Conservation (phyloP, 2,888 invertebrate genomes). For the Laspeyria flexula region DNA sequence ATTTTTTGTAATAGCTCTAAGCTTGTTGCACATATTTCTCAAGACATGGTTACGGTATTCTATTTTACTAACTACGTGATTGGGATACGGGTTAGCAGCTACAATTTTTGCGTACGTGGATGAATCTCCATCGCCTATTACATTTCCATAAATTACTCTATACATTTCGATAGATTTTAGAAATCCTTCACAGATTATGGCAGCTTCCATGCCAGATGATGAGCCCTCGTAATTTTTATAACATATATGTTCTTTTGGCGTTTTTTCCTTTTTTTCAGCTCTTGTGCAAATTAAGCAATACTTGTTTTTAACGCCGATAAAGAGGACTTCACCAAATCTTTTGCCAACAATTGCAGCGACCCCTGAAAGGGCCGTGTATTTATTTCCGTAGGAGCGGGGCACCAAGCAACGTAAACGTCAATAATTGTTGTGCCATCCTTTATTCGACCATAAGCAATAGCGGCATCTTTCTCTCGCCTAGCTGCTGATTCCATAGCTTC, state of each 20-base stretch:
- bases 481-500: neutral
- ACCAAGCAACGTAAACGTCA: neutral
- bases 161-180: constrained; percentile 41
- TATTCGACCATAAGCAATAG: neutral
- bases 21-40: constrained; percentile 31
- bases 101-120: constrained; percentile 42
- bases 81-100: constrained; percentile 23
- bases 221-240: constrained; percentile 53
- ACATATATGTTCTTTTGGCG: constrained; percentile 40
- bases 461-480: neutral
- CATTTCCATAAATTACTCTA: constrained; percentile 26
- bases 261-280: neutral
- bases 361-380: constrained; percentile 3
- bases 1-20: constrained; percentile 15
- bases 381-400: neutral
- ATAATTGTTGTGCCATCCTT: constrained; percentile 2
- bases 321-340: neutral
- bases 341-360: neutral
- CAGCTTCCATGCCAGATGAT: constrained; percentile 55
- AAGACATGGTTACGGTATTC: constrained; percentile 40
- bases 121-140: constrained; percentile 59
- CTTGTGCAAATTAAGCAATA: neutral
- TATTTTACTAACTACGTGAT: constrained; percentile 30
- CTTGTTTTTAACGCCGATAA: neutral
- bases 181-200: constrained; percentile 54